Percentiles rank a stretch among this genome's conserved stretches.
phyloP scores from a whole-genome alignment of 2,888 invertebrate genomes.

The Cephus pygmeus region DNA sequence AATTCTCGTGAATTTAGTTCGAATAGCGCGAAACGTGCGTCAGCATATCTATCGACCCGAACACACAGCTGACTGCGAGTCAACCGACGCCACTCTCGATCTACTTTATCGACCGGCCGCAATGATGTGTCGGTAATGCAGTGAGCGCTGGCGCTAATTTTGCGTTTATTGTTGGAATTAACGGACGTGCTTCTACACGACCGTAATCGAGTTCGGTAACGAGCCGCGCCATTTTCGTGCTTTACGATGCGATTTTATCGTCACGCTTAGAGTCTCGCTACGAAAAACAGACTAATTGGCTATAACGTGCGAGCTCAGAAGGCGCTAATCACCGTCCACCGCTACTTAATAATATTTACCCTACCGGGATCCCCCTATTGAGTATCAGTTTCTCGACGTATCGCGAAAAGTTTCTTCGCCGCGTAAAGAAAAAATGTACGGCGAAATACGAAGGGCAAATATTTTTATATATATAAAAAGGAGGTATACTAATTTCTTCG shows the following conservation, averaged over 20 bases:
- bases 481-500: not conserved
- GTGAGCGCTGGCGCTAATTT: constrained; percentile 11
- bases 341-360: not conserved
- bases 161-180: constrained; percentile 16
- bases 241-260: constrained; percentile 18
- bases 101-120: not conserved
- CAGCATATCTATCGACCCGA: constrained; percentile 11
- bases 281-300: not conserved
- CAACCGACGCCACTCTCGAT: not conserved
- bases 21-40: constrained; percentile 12
- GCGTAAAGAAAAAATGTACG: not conserved
- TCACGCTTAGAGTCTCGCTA: not conserved
- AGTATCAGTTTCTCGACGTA: not conserved
- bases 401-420: not conserved
- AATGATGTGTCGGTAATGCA: not conserved
- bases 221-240: constrained; percentile 10
- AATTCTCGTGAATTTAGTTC: constrained; percentile 9
- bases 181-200: constrained; percentile 13
- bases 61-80: not conserved
- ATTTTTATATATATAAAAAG: not conserved
- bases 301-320: not conserved
- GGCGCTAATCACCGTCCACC: not conserved
- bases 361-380: not conserved
- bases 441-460: not conserved
- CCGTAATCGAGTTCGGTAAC: constrained; percentile 18